phyloP scores from a whole-genome alignment of 2,113 vertebrate genomes.

The Parus major region DNA sequence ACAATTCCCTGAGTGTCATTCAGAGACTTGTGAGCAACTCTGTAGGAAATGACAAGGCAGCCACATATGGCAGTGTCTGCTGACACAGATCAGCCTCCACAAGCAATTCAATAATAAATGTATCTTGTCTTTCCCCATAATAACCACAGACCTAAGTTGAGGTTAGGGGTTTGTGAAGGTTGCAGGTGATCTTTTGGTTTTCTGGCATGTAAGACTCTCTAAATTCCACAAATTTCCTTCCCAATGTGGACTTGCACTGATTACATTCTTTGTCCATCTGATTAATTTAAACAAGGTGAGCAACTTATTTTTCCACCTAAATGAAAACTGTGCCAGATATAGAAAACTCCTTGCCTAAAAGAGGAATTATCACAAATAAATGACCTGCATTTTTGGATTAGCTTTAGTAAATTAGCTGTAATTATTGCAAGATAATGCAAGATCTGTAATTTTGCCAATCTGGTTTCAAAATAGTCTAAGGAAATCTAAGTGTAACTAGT shows the following conservation, averaged over 20 bases:
- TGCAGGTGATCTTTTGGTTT: neutral
- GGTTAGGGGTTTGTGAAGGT: neutral
- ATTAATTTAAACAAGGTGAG: neutral
- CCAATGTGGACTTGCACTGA: neutral
- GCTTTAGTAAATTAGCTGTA: neutral
- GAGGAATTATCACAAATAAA: neutral
- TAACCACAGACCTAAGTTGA: neutral
- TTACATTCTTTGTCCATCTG: neutral
- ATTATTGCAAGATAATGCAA: neutral
- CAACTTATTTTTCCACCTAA: neutral
- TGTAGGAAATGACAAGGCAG: constrained; percentile 23
- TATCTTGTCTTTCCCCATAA: neutral
- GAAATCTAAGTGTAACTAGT: neutral
- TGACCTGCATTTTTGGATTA: neutral
- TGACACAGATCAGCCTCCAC: neutral
- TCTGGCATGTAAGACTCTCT: neutral
- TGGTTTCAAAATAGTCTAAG: neutral
- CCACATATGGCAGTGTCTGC: neutral
- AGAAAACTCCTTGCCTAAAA: neutral
- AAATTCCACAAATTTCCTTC: neutral
- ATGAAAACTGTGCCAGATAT: neutral
- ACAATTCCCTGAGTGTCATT: neutral
- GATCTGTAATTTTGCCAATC: neutral
- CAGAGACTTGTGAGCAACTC: neutral
- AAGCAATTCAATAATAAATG: neutral